Conservation (phyloP, 2,797 vertebrate species). For the Geotrypetes seraphini region DNA sequence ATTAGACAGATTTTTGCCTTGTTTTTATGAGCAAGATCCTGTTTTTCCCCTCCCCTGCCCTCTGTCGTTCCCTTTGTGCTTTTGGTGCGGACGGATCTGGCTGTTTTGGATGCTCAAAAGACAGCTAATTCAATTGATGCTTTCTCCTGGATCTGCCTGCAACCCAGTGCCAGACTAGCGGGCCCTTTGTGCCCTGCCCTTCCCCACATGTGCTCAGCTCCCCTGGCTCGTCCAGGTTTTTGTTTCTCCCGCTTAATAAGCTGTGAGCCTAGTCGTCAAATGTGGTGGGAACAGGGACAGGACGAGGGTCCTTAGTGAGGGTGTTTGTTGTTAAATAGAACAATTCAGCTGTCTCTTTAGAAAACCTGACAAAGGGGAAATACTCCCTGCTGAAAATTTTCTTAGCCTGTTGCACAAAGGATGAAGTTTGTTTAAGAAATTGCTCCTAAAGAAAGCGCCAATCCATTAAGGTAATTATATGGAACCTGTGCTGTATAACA, state of each 20-base stretch:
- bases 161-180: conserved; percentile 74
- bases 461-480: conserved; percentile 99
- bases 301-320: conserved; percentile 86
- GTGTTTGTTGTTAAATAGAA: conserved; percentile 97
- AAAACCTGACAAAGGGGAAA: conserved; percentile 90
- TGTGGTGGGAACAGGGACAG: conserved; percentile 88
- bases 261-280: conserved; percentile 84
- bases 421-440: conserved; percentile 99
- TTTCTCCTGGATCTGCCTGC: conserved; percentile 74
- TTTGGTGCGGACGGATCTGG: conserved; percentile 80
- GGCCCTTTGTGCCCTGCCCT: conserved; percentile 75
- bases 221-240: conserved; percentile 80
- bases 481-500: conserved; percentile 98
- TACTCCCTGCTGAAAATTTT: conserved; percentile 93
- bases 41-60: conserved; percentile 60
- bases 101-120: conserved; percentile 83
- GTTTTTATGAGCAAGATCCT: conserved; percentile 84
- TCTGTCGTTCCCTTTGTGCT: conserved; percentile 81
- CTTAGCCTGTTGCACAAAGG: conserved; percentile 89
- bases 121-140: conserved; percentile 82
- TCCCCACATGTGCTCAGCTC: conserved; percentile 82
- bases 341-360: conserved; percentile 94
- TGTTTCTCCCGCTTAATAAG: conserved; percentile 82
- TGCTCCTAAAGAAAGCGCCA: conserved; percentile 98
- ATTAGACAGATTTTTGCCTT: conserved; percentile 80